A percentile compares a stretch with the other conserved stretches of the same genome.
These are phyloP conservation scores for Penaeus japonicus DNA, from an alignment of 1,140 invertebrate species.

Conservation along the genomic window DNA sequence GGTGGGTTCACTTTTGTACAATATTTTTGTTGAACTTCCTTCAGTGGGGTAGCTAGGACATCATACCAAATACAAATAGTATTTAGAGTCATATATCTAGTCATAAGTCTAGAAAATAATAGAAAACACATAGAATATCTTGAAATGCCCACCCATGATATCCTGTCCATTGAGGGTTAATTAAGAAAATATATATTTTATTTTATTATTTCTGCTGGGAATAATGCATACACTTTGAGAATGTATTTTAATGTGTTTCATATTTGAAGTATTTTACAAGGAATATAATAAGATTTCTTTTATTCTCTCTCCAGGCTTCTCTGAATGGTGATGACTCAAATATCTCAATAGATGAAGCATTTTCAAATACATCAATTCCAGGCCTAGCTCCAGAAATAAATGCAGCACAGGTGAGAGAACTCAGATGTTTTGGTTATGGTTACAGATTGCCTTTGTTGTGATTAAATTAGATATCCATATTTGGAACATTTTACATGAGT, in stretches of 20 bases:
- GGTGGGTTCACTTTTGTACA: too few relatives aligned
- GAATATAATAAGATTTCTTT: neutral
- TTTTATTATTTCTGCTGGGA: too few relatives aligned
- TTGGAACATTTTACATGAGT: neutral
- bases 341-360: conserved; percentile 45
- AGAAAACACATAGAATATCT: too few relatives aligned
- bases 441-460: neutral
- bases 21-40: too few relatives aligned
- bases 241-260: neutral
- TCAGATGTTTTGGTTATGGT: neutral
- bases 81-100: too few relatives aligned
- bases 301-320: conserved; percentile 18
- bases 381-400: conserved; percentile 38
- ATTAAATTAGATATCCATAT: neutral
- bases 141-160: too few relatives aligned
- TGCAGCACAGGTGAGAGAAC: conserved; percentile 21
- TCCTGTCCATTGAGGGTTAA: too few relatives aligned
- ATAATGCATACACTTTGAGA: too few relatives aligned
- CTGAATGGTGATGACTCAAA: conserved; percentile 49
- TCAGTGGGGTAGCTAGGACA: too few relatives aligned
- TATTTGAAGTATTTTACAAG: neutral
- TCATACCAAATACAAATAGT: too few relatives aligned
- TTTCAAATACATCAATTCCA: conserved; percentile 37
- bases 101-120: too few relatives aligned
- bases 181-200: too few relatives aligned